These are phyloP conservation scores for Scaptomyza cyrtandrae DNA, from an alignment of 2,888 invertebrate species.

Conservation along the genomic window DNA sequence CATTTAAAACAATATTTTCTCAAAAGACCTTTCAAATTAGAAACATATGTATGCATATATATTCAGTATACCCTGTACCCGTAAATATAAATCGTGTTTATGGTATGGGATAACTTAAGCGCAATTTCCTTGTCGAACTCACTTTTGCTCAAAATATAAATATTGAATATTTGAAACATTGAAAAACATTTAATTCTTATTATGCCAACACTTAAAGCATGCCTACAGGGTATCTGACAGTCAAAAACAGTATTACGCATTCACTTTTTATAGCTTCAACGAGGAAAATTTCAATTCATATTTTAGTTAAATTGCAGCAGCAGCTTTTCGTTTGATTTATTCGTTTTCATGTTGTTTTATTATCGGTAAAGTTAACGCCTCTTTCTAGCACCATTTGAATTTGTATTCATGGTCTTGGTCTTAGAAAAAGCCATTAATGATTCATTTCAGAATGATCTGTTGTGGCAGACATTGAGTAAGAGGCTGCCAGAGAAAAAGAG, in stretches of 20 bases:
- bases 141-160: background rate
- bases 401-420: constrained; percentile 43
- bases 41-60: constrained; percentile 10
- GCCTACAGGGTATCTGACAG: constrained; percentile 4
- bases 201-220: too few relatives aligned
- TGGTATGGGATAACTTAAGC: background rate
- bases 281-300: constrained; percentile 65
- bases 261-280: constrained; percentile 19
- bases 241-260: background rate
- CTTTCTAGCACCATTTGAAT: constrained; percentile 60
- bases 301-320: constrained; percentile 49
- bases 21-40: constrained; percentile 62
- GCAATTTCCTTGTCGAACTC: background rate
- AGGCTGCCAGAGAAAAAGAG: constrained; percentile 10
- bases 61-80: constrained; percentile 16
- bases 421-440: constrained; percentile 44
- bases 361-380: constrained; percentile 65
- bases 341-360: constrained; percentile 69
- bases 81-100: too few relatives aligned
- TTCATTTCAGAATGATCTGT: constrained; percentile 68
- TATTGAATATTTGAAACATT: background rate
- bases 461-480: constrained; percentile 40
- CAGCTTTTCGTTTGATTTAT: constrained; percentile 67
- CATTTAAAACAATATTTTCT: constrained; percentile 75
- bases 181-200: too few relatives aligned